These are phyloP conservation scores for Drosophila kurseongensis DNA, from an alignment of 1,140 invertebrate genomes.

Conservation along the genomic window DNA sequence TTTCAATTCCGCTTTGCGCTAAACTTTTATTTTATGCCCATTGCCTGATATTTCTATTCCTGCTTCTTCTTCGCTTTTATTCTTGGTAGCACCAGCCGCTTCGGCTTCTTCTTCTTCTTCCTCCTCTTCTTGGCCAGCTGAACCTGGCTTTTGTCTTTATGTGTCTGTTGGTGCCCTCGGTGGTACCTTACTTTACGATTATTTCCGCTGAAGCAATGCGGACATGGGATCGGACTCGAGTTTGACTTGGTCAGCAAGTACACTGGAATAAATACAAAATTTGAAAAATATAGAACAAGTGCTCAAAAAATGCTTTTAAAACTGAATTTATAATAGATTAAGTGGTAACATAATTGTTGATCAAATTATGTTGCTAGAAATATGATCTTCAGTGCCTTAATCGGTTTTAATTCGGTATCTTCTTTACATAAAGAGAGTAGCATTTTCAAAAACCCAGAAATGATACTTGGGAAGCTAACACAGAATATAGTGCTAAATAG, in stretches of 20 bases:
- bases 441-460: background rate
- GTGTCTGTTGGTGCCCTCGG: conserved; percentile 46
- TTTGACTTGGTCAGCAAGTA: conserved; percentile 33
- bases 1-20: conserved; percentile 74
- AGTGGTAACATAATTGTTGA: too few relatives aligned
- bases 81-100: conserved; percentile 28
- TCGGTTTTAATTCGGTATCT: too few relatives aligned
- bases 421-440: too few relatives aligned
- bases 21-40: conserved; percentile 75
- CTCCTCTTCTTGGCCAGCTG: conserved; percentile 38
- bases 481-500: too few relatives aligned
- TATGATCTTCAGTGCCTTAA: too few relatives aligned
- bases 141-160: conserved; percentile 49
- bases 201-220: conserved; percentile 78
- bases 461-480: background rate
- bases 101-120: conserved; percentile 11
- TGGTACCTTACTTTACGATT: conserved; percentile 78
- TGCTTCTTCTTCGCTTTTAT: conserved; percentile 9
- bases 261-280: conserved; percentile 9
- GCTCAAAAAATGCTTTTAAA: too few relatives aligned
- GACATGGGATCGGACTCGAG: conserved; percentile 48
- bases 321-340: too few relatives aligned
- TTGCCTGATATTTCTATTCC: conserved; percentile 45
- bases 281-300: too few relatives aligned
- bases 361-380: too few relatives aligned